phyloP scores from a whole-genome alignment of 2,888 invertebrate genomes.

The Eristalis pertinax region DNA sequence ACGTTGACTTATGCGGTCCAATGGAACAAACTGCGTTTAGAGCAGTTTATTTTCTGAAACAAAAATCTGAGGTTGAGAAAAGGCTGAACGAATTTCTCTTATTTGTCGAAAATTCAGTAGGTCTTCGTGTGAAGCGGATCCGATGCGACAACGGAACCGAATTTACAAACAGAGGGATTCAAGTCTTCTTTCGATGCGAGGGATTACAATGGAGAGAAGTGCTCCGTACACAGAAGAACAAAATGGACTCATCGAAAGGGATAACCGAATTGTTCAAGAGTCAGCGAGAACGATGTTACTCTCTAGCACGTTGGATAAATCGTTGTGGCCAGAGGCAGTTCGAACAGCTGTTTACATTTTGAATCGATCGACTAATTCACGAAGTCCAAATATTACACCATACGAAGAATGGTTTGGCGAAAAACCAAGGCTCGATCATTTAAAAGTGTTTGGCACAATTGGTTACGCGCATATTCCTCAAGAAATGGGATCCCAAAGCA shows the following conservation, averaged over 20 bases:
- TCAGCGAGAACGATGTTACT: too few relatives aligned
- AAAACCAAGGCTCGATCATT: slow-evolving; percentile 9
- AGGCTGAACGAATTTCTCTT: slow-evolving; percentile 7
- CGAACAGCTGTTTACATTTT: slow-evolving; percentile 72
- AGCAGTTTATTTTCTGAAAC: slow-evolving; percentile 3
- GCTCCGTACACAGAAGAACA: slow-evolving; percentile 72
- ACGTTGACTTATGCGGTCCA: slow-evolving; percentile 25
- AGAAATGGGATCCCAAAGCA: background rate
- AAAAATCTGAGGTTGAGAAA: slow-evolving; percentile 4
- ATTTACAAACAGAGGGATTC: slow-evolving; percentile 25
- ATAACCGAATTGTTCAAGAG: slow-evolving; percentile 63
- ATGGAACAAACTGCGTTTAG: slow-evolving; percentile 28
- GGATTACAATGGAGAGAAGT: slow-evolving; percentile 1
- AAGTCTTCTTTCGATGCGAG: background rate
- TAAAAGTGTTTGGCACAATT: slow-evolving; percentile 11
- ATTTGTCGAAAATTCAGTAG: slow-evolving; percentile 15
- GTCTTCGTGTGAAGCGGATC: background rate
- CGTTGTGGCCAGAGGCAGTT: slow-evolving; percentile 74
- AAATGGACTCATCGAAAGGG: slow-evolving; percentile 74
- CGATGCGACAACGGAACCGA: slow-evolving; percentile 41
- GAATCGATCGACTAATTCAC: slow-evolving; percentile 59
- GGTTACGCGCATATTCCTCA: slow-evolving; percentile 8
- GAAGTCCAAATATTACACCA: slow-evolving; percentile 6
- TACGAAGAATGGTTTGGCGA: slow-evolving; percentile 18
- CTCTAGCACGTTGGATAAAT: slow-evolving; percentile 6